These are phyloP conservation scores for Semnornis frantzii DNA, from an alignment of 2,113 vertebrate genomes.

Conservation along the genomic window DNA sequence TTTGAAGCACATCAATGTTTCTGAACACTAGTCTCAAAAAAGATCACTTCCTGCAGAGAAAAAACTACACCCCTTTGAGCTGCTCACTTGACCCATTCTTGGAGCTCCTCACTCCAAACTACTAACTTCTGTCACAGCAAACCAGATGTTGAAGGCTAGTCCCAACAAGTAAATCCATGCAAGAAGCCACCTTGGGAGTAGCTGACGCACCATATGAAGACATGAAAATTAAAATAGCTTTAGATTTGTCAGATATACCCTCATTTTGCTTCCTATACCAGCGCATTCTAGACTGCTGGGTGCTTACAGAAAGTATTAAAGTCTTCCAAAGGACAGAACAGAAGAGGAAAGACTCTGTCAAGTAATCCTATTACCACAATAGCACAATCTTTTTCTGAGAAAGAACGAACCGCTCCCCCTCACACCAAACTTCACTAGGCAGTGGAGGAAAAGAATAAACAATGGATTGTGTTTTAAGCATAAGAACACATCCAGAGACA, in stretches of 20 bases:
- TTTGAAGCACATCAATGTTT: accelerated
- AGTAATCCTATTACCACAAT: background rate
- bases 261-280: background rate
- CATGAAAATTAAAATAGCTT: background rate
- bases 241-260: background rate
- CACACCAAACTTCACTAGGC: background rate
- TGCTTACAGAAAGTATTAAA: background rate
- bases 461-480: background rate
- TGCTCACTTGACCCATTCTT: background rate
- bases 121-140: background rate
- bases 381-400: background rate
- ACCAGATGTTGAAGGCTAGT: background rate
- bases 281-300: background rate
- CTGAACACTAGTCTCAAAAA: background rate
- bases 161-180: background rate
- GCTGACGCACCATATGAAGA: background rate
- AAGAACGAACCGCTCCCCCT: background rate
- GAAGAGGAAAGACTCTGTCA: background rate
- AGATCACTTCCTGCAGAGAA: background rate
- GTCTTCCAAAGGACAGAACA: background rate
- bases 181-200: background rate
- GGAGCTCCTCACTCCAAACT: background rate
- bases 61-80: background rate
- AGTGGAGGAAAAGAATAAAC: background rate
- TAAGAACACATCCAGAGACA: background rate